Conservation (phyloP, 1,140 invertebrate species). For the Heliconius hewitsoni region DNA sequence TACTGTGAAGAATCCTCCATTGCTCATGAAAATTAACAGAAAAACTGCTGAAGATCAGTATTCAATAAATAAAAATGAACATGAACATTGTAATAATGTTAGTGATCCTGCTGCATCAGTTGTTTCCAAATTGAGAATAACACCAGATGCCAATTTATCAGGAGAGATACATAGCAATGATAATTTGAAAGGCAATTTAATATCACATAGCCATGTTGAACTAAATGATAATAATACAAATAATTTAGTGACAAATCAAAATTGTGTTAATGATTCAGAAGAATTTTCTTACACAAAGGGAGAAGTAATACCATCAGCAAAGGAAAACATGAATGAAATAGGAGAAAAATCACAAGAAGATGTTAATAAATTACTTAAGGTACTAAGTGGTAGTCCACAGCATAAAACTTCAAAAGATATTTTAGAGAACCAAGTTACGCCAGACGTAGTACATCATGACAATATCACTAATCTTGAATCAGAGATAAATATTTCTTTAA, state of each 20-base stretch:
- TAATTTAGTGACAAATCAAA: slow-evolving; percentile 41
- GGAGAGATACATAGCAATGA: slow-evolving; percentile 16
- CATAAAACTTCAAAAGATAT: slow-evolving; percentile 16
- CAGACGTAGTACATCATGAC: slow-evolving; percentile 14
- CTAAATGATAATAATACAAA: slow-evolving; percentile 1
- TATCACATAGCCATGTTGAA: slow-evolving; percentile 13
- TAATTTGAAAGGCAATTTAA: not conserved
- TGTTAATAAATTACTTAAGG: not conserved
- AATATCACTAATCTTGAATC: slow-evolving; percentile 16
- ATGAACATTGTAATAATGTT: slow-evolving; percentile 53
- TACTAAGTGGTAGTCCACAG: slow-evolving; percentile 3
- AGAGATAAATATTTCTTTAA: slow-evolving; percentile 25
- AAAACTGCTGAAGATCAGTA: slow-evolving; percentile 59
- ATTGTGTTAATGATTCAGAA: slow-evolving; percentile 43
- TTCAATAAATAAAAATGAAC: slow-evolving; percentile 44
- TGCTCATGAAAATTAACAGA: slow-evolving; percentile 77
- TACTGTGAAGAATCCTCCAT: slow-evolving; percentile 64
- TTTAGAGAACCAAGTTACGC: slow-evolving; percentile 14
- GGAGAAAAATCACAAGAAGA: not conserved
- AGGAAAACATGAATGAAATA: slow-evolving; percentile 18
- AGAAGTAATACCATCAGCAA: slow-evolving; percentile 8
- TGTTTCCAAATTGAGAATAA: slow-evolving; percentile 52
- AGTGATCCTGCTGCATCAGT: slow-evolving; percentile 44
- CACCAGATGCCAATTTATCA: slow-evolving; percentile 35
- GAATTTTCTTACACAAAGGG: slow-evolving; percentile 29